Base-by-base conservation (phyloP, 2,888 invertebrate genomes). In the Timema cristinae region DNA sequence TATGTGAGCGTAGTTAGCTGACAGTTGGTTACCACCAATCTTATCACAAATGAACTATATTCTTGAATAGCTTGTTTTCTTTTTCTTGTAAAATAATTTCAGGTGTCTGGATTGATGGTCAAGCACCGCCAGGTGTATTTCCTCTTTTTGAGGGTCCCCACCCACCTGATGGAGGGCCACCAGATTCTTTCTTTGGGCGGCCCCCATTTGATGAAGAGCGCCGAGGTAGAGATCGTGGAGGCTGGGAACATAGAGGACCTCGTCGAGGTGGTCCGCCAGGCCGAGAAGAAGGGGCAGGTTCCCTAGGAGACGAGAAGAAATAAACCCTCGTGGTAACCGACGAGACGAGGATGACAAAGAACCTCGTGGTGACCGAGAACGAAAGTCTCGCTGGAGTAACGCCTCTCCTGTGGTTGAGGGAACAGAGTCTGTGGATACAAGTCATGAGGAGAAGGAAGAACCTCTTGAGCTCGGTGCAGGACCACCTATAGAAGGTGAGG, bases 371-470 rank as follows among this genome's bases (percentile, higher is more conserved):
- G 77, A 75, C 48, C 76, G 78, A 9, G 79, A 80, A 51, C 71
- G 77, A 47, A 69, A 78, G 50, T 75, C 73, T 50, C 75, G 81
- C 48, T 80, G 80, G 79, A 78, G 79, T 56, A 79, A 78, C 71
- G 74, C 74, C 48, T 77, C 77, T 5, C 76, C 78, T 10, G 67
- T 11, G 47, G 67, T 15, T 2, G 54, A 68, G 2, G 68, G 16
- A n/a, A 47, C 51, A 6, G 54, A 54, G 51, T 48, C 48, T n/a
- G 68, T 66, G 66, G 66, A 66, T 32, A 48, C n/a, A 15, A 48
- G 11, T 63, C 47, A 63, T 32, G 67, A 82, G 66, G 81, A n/a
- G 81, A 83, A 75, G 16, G 72, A 59, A 81, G 81, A 69, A 81
- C 82, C 16, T 9, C 47, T 63, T 32, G 48, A 63, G 63, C 0